Conservation (phyloP, 2,797 vertebrate genomes). For the Enteromius radiatus region DNA sequence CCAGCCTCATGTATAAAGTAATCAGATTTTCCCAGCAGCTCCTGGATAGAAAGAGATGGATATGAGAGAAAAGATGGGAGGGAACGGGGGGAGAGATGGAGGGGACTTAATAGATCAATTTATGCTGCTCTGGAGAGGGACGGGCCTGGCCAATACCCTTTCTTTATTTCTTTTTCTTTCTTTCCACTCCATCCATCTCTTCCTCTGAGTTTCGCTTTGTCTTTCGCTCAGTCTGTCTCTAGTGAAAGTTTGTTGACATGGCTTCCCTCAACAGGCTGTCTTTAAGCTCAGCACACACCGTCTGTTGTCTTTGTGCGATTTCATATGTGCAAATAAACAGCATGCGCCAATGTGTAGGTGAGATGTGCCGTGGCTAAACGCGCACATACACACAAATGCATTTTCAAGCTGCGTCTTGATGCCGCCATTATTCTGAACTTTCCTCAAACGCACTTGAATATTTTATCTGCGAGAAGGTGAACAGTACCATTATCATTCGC, state of each 20-base stretch:
- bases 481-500: constrained; percentile 57
- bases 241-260: constrained; percentile 83
- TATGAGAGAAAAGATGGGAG: constrained; percentile 22
- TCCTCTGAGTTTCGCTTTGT: constrained; percentile 72
- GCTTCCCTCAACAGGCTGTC: constrained; percentile 70
- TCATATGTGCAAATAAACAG: constrained; percentile 55
- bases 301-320: constrained; percentile 39
- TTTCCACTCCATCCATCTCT: constrained; percentile 72
- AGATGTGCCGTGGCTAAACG: constrained; percentile 23
- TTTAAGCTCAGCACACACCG: constrained; percentile 62
- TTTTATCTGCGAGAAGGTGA: constrained; percentile 41
- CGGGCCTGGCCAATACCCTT: constrained; percentile 64
- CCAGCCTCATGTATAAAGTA: constrained; percentile 89
- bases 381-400: background rate
- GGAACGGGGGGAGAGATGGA: constrained; percentile 8
- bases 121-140: constrained; percentile 62
- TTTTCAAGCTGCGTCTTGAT: constrained; percentile 13
- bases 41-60: constrained; percentile 69
- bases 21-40: constrained; percentile 90
- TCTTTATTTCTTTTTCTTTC: background rate
- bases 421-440: constrained; percentile 37
- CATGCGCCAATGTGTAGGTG: constrained; percentile 40
- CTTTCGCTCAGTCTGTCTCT: constrained; percentile 36
- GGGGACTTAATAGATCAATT: constrained; percentile 85
- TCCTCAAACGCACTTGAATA: constrained; percentile 14